Percentiles rank a stretch among this genome's conserved stretches.
phyloP scores from a whole-genome alignment of 1,140 invertebrate genomes.

The Brachionus rubens region DNA sequence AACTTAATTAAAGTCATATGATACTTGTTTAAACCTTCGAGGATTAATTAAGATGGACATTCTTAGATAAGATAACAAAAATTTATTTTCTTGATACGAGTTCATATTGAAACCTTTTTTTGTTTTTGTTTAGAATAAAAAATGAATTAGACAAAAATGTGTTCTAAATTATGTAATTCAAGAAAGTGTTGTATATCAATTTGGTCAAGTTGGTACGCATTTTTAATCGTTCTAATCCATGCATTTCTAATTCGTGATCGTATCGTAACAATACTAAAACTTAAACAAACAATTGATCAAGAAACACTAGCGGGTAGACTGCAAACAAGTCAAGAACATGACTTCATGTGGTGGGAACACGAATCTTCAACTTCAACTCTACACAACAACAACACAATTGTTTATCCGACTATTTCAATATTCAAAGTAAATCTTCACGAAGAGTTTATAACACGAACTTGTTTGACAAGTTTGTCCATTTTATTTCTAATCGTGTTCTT shows the following conservation, averaged over 20 bases:
- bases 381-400: background rate
- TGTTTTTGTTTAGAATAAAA: background rate
- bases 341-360: background rate
- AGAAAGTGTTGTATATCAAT: slow-evolving; percentile 30
- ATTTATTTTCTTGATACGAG: too few relatives aligned
- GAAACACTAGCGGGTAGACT: too few relatives aligned
- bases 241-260: background rate
- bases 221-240: background rate
- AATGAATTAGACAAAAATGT: background rate
- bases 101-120: background rate
- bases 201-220: slow-evolving; percentile 2
- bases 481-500: background rate
- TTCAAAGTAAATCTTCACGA: background rate
- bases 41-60: too few relatives aligned
- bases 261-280: background rate
- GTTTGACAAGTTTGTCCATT: background rate
- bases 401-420: background rate
- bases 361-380: background rate
- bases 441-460: background rate
- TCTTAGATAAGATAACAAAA: too few relatives aligned
- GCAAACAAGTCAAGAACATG: background rate
- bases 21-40: too few relatives aligned
- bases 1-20: too few relatives aligned
- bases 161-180: background rate
- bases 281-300: background rate